These are phyloP conservation scores for Mormyrus hasselquistii DNA, from an alignment of 2,797 vertebrate genomes.

Conservation along the genomic window DNA sequence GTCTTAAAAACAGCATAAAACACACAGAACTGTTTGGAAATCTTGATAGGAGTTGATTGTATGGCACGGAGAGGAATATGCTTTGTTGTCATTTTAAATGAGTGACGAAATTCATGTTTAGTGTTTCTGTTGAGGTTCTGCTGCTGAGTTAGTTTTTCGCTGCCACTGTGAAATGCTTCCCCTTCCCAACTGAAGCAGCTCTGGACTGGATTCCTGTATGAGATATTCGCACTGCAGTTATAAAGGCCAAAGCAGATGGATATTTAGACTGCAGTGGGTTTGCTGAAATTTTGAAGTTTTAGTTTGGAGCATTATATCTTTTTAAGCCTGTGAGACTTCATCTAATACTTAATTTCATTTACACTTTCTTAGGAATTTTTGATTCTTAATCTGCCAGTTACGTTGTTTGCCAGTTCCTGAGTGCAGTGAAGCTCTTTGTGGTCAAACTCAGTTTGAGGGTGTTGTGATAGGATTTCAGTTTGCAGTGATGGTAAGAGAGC, in stretches of 20 bases:
- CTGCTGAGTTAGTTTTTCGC: not conserved
- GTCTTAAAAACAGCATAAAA: conserved; percentile 35
- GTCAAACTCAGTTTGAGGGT: conserved; percentile 43
- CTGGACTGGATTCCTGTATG: not conserved
- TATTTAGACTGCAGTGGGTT: not conserved
- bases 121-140: conserved; percentile 47
- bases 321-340: conserved; percentile 20
- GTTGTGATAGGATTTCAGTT: conserved; percentile 44
- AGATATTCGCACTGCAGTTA: not conserved
- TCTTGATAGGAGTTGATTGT: conserved; percentile 21
- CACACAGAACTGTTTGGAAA: not conserved
- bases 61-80: conserved; percentile 55
- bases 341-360: not conserved
- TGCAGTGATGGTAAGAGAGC: conserved; percentile 51
- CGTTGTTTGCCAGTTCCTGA: conserved; percentile 46
- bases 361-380: not conserved
- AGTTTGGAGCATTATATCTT: not conserved
- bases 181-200: not conserved
- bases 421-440: conserved; percentile 41
- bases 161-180: not conserved
- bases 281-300: not conserved
- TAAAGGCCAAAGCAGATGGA: not conserved
- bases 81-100: conserved; percentile 46
- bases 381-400: not conserved
- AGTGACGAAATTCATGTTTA: conserved; percentile 40